Evolutionary conservation across 2,888 invertebrate genomes (phyloP).

Genomic region (Spodoptera picta): DNA sequence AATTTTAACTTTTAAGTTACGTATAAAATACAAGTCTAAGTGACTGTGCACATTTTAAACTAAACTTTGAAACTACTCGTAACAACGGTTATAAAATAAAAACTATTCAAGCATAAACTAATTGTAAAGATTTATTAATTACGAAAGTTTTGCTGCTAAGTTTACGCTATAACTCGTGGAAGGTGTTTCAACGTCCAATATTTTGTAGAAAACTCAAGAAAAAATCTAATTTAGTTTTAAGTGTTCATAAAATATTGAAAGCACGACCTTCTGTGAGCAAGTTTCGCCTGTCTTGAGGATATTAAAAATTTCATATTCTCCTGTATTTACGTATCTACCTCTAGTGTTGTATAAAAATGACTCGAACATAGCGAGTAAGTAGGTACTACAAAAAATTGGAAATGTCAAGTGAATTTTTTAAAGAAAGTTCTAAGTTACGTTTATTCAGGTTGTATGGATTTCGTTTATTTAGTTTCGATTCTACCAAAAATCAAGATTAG

Average conservation of each 20-base stretch:
- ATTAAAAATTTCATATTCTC: slow-evolving; percentile 79
- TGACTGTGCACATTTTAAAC: too few relatives aligned
- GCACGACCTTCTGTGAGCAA: slow-evolving; percentile 67
- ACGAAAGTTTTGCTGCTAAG: slow-evolving; percentile 54
- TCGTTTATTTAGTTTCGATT: too few relatives aligned
- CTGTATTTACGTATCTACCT: slow-evolving; percentile 62
- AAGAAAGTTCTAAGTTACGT: not conserved
- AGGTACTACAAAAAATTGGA: slow-evolving; percentile 13
- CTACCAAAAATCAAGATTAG: too few relatives aligned
- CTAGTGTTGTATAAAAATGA: slow-evolving; percentile 56
- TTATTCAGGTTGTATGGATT: too few relatives aligned
- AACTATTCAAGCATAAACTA: slow-evolving; percentile 38
- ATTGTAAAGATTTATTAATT: slow-evolving; percentile 60
- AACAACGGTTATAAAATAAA: slow-evolving; percentile 31
- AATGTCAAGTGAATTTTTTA: not conserved
- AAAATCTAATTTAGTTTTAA: slow-evolving; percentile 79
- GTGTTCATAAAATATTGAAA: slow-evolving; percentile 82
- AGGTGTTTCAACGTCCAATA: slow-evolving; percentile 58
- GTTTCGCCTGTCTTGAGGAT: slow-evolving; percentile 75
- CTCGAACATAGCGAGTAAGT: slow-evolving; percentile 23
- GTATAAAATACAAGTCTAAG: too few relatives aligned
- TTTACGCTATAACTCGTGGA: slow-evolving; percentile 56
- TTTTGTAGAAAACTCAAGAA: slow-evolving; percentile 65
- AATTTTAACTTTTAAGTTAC: too few relatives aligned
- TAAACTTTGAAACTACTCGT: too few relatives aligned